Evolutionary conservation across 1,140 invertebrate genomes (phyloP), one percentile per base, ranked within the genome.

Genomic region (Glossosoma conforme): DNA sequence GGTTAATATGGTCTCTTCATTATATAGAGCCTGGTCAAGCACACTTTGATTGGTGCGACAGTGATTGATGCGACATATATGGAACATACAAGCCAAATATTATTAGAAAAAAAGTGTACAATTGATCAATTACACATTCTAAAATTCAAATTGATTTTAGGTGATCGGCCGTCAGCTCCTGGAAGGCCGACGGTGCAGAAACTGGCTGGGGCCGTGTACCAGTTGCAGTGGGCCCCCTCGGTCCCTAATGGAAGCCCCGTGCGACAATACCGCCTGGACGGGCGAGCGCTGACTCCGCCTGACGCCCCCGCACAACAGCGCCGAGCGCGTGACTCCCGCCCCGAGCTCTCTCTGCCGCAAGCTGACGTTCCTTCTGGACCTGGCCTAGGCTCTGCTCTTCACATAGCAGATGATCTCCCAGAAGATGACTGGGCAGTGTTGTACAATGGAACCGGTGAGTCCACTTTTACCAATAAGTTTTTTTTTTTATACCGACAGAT

Each of bases 381-480:
- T 47, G 38, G 18, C 42, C 2, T 37, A 51, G 13, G 48, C 52
- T 15, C 50, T 52, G 44, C 30, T 55, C 1, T 41, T 70, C 22
- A 72, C 6, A 67, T 68, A 56, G 68, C 69, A 36, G 51, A 55
- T 21, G 63, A 62, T 9, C 65, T 73, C 2, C 55, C 76, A 13
- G 71, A 74, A 43, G 77, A 81, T 49, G 74, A 79, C 10, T 91
- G 91, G 81, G 75, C 75, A 28, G 61, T 82, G 4, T 81, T 85
- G 20, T 93, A 92, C 62, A 94, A 93, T 65, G 91, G 87, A 40
- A 85, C 84, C 22, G 79, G 84, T 78, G 69, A 67, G 45, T 36
- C 18, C 17, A 8, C 18, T 44, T 25, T 11, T 5, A 28, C 3
- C n/a, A 28, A 28, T 25, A 13, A 5, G 6, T 36, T 28, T 28